These are phyloP conservation scores for Callyntrura guangdongensis DNA, from an alignment of 2,888 invertebrate species.

Conservation along the genomic window DNA sequence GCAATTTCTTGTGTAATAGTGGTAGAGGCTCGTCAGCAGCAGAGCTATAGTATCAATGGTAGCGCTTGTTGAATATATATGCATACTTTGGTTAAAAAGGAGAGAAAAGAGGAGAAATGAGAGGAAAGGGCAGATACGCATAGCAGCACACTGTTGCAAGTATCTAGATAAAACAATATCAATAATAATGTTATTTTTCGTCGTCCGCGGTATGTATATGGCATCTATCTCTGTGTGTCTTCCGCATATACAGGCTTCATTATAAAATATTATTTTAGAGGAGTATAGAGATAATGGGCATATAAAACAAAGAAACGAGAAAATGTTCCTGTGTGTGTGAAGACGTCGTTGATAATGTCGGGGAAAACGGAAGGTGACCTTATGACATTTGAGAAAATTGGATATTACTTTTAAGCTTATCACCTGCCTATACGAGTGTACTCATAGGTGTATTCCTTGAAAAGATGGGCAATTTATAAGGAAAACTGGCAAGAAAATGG, in stretches of 20 bases:
- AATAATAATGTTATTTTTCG: slow-evolving; percentile 40
- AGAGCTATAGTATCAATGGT: neutral
- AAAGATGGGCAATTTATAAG: neutral
- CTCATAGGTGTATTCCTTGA: neutral
- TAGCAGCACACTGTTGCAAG: slow-evolving; percentile 45
- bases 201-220: slow-evolving; percentile 4
- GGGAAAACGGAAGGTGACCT: slow-evolving; percentile 68
- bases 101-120: neutral
- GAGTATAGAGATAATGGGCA: neutral
- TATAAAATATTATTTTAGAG: neutral
- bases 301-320: neutral
- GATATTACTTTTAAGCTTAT: slow-evolving; percentile 70
- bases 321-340: neutral
- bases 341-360: neutral
- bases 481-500: neutral
- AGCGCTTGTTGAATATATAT: slow-evolving; percentile 78
- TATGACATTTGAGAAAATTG: slow-evolving; percentile 79
- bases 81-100: slow-evolving; percentile 11
- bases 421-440: neutral
- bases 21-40: neutral
- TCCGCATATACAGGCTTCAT: slow-evolving; percentile 4
- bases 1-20: neutral
- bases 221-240: no score
- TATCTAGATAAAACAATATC: slow-evolving; percentile 41
- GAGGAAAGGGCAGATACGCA: neutral